phyloP scores from a whole-genome alignment of 2,797 vertebrate genomes.

The Anomalospiza imberbis region DNA sequence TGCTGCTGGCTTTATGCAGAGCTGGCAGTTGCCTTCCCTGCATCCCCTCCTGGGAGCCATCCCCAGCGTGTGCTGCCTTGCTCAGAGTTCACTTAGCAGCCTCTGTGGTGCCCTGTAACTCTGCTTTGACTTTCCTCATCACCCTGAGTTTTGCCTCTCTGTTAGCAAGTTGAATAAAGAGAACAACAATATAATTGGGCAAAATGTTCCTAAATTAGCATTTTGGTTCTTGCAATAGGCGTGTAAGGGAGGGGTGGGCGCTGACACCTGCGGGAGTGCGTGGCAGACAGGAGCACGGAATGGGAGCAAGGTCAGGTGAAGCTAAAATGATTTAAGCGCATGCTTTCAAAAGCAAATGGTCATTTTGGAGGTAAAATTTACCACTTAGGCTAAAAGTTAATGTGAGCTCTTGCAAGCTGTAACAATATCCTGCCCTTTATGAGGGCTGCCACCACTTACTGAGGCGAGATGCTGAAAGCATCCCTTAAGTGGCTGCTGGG shows the following conservation, averaged over 20 bases:
- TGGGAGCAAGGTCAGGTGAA: not conserved
- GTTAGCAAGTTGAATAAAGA: not conserved
- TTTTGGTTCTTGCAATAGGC: not conserved
- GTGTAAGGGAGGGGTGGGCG: not conserved
- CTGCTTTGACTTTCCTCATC: not conserved
- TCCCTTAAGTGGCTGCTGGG: not conserved
- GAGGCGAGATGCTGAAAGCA: not conserved
- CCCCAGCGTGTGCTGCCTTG: not conserved
- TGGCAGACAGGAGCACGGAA: not conserved
- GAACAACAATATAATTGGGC: not conserved
- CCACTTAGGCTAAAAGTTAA: not conserved
- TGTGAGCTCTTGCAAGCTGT: not conserved
- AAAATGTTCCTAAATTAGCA: not conserved
- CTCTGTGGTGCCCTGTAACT: accelerated
- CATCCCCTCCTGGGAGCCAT: not conserved
- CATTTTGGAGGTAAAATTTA: not conserved
- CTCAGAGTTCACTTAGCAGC: not conserved
- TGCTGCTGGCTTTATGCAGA: not conserved
- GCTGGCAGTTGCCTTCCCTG: not conserved
- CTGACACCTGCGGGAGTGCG: accelerated
- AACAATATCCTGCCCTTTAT: not conserved
- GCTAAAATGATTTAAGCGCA: not conserved
- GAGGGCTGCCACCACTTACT: not conserved
- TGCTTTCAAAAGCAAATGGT: not conserved
- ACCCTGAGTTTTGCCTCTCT: not conserved